A percentile compares a stretch with the other conserved stretches of the same genome.
These are phyloP conservation scores for Synergus japonicus DNA, from an alignment of 2,888 invertebrate species.

Conservation along the genomic window DNA sequence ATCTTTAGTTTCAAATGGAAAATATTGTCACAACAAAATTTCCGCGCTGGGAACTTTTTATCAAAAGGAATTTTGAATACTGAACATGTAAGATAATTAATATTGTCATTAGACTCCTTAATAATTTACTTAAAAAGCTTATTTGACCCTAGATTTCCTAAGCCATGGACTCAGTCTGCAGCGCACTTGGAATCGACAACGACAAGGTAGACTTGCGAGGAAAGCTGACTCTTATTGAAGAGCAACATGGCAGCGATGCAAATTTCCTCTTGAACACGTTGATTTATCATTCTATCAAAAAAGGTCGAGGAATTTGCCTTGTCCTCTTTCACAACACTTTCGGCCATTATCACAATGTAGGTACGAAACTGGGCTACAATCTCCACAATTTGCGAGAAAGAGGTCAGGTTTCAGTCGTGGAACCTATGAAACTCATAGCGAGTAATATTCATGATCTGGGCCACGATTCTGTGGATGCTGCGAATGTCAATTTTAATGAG, in stretches of 20 bases:
- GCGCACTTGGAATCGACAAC: slow-evolving; percentile 83
- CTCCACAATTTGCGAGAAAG: slow-evolving; percentile 79
- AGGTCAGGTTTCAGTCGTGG: slow-evolving; percentile 79
- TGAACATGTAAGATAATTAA: background rate
- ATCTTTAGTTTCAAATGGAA: background rate
- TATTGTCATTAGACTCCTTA: background rate
- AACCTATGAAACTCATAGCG: slow-evolving; percentile 77
- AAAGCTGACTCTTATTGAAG: slow-evolving; percentile 83
- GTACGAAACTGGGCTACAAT: slow-evolving; percentile 86
- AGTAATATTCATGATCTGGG: slow-evolving; percentile 73
- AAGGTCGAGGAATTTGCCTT: slow-evolving; percentile 81
- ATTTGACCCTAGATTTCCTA: slow-evolving; percentile 5
- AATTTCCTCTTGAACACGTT: slow-evolving; percentile 86
- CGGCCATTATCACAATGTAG: slow-evolving; percentile 87
- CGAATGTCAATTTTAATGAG: slow-evolving; percentile 74
- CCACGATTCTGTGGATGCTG: slow-evolving; percentile 74
- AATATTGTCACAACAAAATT: background rate
- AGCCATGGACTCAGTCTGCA: slow-evolving; percentile 80
- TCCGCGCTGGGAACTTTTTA: background rate
- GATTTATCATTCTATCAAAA: slow-evolving; percentile 81
- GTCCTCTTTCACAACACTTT: slow-evolving; percentile 85
- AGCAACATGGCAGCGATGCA: slow-evolving; percentile 85
- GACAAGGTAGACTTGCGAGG: slow-evolving; percentile 80
- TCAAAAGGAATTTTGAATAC: background rate
- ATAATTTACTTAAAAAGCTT: background rate